Evolutionary conservation across 2,797 vertebrate species (phyloP).

Genomic region (Mareca strepera): DNA sequence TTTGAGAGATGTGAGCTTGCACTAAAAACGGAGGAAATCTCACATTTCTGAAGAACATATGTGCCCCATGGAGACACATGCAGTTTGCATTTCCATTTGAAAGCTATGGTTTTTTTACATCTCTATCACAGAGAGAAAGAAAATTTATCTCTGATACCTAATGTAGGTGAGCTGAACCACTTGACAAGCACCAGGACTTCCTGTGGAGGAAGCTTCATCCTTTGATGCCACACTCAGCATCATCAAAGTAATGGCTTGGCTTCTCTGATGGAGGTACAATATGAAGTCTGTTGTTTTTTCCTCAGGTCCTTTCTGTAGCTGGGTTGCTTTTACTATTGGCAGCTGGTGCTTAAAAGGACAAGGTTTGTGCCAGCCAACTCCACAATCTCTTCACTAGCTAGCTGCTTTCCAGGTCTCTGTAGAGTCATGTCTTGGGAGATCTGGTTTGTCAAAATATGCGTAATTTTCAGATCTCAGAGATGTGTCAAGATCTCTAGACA

Average conservation of each 20-base stretch:
- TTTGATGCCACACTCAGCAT: neutral
- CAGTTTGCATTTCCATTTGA: neutral
- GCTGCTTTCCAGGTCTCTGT: neutral
- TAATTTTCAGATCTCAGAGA: neutral
- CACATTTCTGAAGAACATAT: neutral
- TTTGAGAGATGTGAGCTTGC: neutral
- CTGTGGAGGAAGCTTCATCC: neutral
- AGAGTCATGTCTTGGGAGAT: neutral
- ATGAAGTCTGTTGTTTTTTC: neutral
- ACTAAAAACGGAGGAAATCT: neutral
- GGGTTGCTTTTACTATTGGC: neutral
- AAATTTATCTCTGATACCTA: neutral
- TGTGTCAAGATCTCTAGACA: neutral
- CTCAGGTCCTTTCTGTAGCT: neutral
- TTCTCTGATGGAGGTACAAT: neutral
- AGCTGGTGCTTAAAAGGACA: neutral
- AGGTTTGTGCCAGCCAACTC: neutral
- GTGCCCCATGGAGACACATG: accelerated
- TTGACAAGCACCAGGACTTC: neutral
- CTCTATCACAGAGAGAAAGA: neutral
- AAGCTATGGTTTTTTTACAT: neutral
- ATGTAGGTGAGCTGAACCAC: neutral
- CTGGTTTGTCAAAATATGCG: neutral
- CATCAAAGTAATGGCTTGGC: neutral
- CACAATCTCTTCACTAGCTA: neutral